These are phyloP conservation scores for Paramormyrops hopkinsi DNA, from an alignment of 2,797 vertebrate genomes.

Conservation along the genomic window DNA sequence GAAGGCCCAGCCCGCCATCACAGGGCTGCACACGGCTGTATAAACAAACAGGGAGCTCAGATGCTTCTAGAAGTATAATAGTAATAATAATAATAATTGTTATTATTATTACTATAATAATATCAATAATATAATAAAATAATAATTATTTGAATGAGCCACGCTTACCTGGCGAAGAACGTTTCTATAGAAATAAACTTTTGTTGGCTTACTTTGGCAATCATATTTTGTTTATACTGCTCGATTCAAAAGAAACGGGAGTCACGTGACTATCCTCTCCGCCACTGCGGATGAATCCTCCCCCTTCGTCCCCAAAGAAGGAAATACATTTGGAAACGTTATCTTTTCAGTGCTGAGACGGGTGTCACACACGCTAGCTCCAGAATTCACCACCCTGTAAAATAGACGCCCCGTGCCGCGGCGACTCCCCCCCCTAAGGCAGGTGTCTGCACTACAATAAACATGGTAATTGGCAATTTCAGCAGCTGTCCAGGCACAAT, in stretches of 20 bases:
- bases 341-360: conserved; percentile 21
- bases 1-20: not conserved
- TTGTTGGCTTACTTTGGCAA: not conserved
- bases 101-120: not conserved
- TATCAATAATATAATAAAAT: no score
- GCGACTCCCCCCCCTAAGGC: conserved; percentile 23
- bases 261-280: not conserved
- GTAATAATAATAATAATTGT: not conserved
- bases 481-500: conserved; percentile 46
- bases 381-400: conserved; percentile 21
- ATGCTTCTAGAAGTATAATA: not conserved
- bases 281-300: not conserved
- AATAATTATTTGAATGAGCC: not conserved
- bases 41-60: not conserved
- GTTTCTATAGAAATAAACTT: not conserved
- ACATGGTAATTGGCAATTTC: conserved; percentile 61
- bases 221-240: not conserved
- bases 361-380: conserved; percentile 24
- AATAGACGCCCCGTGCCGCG: not conserved
- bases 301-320: not conserved
- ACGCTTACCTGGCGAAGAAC: not conserved
- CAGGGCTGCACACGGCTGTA: not conserved
- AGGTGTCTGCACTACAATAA: conserved; percentile 48
- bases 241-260: not conserved
- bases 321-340: conserved; percentile 26